Evolutionary conservation across 2,888 invertebrate genomes (phyloP), one percentile per base, ranked within the genome.

Genomic region (Calameuta filiformis): DNA sequence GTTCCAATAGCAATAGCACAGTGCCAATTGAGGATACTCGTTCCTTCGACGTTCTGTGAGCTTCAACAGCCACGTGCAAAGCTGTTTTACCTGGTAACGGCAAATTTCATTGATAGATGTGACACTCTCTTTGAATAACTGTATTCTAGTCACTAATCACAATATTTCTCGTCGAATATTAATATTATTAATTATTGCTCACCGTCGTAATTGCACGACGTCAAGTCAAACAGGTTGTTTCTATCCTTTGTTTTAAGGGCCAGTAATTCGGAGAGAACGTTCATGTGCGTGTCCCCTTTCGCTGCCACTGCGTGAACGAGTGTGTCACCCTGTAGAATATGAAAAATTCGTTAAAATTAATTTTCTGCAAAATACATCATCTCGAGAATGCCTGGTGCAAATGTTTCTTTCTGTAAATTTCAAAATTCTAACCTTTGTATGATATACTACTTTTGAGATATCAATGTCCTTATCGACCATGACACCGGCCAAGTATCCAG

Each of bases 191-290:
- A 23, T 33, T 34, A 6, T 71, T 34, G 76, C 85, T 84, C 79
- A 90, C 90, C 90, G 33, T 89, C 86, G 73, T 86, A 87, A 80
- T 90, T 90, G 71, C 85, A 83, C 77, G 85, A 87, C 4, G 88
- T 87, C 12, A 90, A 73, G 79, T 90, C 88, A 68, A 90, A 90
- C 6, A 88, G 86, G 0, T 84, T 33, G 77, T 87, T 87, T 11
- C 88, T 87, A 74, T 89, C 84, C 2, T 9, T 23, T 0, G 86
- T 88, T 69, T 79, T 89, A 30, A 90, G 80, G 1, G 86, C 78
- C 68, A 90, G 80, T 40, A 90, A 79, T 77, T 90, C 90, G 6
- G 84, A 85, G 6, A 90, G 75, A 4, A 87, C 83, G 11, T 85
- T 79, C 0, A 79, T 81, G 73, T 90, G 88, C 1, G 82, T 81